phyloP scores from a whole-genome alignment of 2,797 vertebrate species.

The Centropyge bicolor region DNA sequence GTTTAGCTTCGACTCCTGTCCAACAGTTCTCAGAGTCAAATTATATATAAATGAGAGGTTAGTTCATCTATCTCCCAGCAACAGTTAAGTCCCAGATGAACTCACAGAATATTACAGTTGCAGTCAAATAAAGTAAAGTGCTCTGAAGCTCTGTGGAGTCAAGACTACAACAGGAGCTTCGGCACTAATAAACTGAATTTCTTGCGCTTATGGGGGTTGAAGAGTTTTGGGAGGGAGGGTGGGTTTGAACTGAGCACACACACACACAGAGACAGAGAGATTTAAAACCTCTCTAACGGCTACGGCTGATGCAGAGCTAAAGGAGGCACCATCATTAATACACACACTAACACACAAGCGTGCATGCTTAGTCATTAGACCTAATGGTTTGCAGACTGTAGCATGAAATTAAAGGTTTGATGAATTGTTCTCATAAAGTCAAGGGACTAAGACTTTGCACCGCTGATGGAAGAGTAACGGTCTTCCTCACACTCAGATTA shows the following conservation, averaged over 20 bases:
- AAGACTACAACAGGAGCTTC: constrained; percentile 48
- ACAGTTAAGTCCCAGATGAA: constrained; percentile 49
- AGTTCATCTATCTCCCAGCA: constrained; percentile 45
- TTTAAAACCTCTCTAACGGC: constrained; percentile 58
- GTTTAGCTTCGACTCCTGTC: constrained; percentile 25
- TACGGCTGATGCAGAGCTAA: constrained; percentile 57
- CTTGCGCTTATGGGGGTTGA: constrained; percentile 51
- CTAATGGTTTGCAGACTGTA: constrained; percentile 76
- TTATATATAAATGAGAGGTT: constrained; percentile 31
- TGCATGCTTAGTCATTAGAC: constrained; percentile 75
- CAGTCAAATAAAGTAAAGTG: constrained; percentile 58
- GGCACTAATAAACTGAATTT: constrained; percentile 57
- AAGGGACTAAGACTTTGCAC: constrained; percentile 68
- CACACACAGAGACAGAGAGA: constrained; percentile 21
- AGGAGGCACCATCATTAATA: constrained; percentile 68
- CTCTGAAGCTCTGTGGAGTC: constrained; percentile 41
- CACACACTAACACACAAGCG: constrained; percentile 62
- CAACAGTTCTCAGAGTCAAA: constrained; percentile 34
- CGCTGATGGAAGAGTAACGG: constrained; percentile 48
- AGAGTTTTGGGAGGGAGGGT: constrained; percentile 25
- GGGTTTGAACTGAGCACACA: constrained; percentile 34
- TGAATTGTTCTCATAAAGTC: constrained; percentile 79
- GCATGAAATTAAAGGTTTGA: constrained; percentile 82
- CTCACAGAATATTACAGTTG: constrained; percentile 53
- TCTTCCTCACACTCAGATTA: constrained; percentile 50